phyloP scores from a whole-genome alignment of 2,113 vertebrate species.

The Cyprinodon brontotheroides region DNA sequence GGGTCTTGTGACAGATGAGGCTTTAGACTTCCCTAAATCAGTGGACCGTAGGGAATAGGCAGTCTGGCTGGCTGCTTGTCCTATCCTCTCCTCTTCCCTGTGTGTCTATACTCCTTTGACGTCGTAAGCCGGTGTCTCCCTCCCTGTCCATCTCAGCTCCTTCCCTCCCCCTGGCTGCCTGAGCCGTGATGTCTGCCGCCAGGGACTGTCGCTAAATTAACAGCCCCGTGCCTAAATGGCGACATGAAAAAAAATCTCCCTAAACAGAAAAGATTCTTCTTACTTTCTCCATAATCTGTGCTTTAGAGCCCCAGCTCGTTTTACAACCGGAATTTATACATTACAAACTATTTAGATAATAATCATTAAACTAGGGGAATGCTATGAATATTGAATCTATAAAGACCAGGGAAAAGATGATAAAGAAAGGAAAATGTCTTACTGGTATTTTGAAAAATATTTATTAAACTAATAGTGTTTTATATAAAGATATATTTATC shows the following conservation, averaged over 20 bases:
- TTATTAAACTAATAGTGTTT: too few relatives aligned
- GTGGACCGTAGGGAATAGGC: constrained; percentile 64
- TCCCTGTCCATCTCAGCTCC: constrained; percentile 80
- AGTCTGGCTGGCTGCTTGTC: constrained; percentile 66
- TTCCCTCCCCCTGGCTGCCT: constrained; percentile 76
- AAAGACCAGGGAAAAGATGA: too few relatives aligned
- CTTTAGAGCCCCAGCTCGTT: not conserved
- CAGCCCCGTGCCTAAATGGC: not conserved
- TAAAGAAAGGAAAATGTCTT: too few relatives aligned
- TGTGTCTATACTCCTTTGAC: constrained; percentile 79
- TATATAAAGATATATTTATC: too few relatives aligned
- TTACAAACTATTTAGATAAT: not conserved
- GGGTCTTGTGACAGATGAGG: constrained; percentile 39
- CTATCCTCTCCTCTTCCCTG: constrained; percentile 35
- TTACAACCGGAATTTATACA: not conserved
- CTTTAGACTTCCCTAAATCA: constrained; percentile 54
- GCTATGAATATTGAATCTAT: too few relatives aligned
- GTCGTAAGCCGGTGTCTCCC: constrained; percentile 85
- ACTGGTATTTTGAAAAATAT: too few relatives aligned
- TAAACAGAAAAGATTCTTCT: not conserved
- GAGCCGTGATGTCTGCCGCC: constrained; percentile 72
- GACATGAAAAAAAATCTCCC: not conserved
- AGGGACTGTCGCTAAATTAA: constrained; percentile 73
- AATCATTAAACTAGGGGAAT: too few relatives aligned
- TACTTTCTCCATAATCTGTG: not conserved